Base-by-base conservation (phyloP, 2,888 invertebrate species). In the Rhagophthalmus giganteus region DNA sequence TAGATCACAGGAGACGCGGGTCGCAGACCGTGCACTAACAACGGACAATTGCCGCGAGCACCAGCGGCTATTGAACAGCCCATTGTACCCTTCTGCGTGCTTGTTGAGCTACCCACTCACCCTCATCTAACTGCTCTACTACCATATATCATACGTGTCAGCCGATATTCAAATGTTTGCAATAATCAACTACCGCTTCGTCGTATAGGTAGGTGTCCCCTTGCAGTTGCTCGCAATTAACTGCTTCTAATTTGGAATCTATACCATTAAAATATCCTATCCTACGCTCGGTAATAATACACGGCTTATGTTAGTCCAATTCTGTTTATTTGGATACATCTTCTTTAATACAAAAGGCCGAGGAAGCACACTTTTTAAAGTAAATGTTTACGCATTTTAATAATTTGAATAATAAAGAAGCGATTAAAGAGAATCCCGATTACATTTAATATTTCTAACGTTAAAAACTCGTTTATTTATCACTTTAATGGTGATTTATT, bases 21-120 rank as follows among this genome's bases (percentile, higher is more conserved):
- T 55, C 77, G 77, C 75, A 75, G 67, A 73, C 72, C 77, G 76
- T 75, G 75, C 72, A 75, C 74, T 71, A 75, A 76, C 75, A 70
- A 69, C 69, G 73, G 74, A 76, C 72, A 73, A 74, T 73, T 70
- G 73, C 70, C 71, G 72, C 74, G 70, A 73, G 74, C 72, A 70
- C 55, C 55, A 71, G 60, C 73, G 74, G 74, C 76, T 75, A 69
- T 74, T 73, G 76, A 59, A 75, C 76, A 74, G 75, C 55, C 52
- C 57, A 51, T 56, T 51, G 55, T 52, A 48, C 53, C 46, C 47
- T 44, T 32, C 33, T 15, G 40, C 37, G 31, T 28, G 31, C 30
- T 31, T 30, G 28, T 26, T 27, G 13, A 13, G 8, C 46, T 35
- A 57, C 54, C 59, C 56, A 55, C 57, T 58, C 60, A 52, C 58